Evolutionary conservation across 2,888 invertebrate genomes (phyloP).

Genomic region (Teleogryllus oceanicus): DNA sequence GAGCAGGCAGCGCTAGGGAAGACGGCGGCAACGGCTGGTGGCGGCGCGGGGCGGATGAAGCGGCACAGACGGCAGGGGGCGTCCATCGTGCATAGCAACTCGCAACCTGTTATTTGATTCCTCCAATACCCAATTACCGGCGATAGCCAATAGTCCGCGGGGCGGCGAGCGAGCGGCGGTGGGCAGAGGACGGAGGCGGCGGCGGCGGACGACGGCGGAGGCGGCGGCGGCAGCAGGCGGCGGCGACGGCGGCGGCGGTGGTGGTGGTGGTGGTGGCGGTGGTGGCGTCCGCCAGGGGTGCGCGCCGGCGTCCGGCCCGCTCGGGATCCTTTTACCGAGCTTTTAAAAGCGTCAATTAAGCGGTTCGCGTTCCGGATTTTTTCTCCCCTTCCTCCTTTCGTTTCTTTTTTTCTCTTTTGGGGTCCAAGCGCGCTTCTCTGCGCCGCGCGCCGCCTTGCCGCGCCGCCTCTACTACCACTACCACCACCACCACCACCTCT

Average conservation of each 20-base stretch:
- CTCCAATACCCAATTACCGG: slow-evolving; percentile 33
- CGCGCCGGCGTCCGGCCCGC: background rate
- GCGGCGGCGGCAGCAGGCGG: slow-evolving; percentile 4
- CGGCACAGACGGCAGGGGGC: background rate
- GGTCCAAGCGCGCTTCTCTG: background rate
- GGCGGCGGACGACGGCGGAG: background rate
- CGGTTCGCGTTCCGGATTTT: slow-evolving; percentile 26
- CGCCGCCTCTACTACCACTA: too few relatives aligned
- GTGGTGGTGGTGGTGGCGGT: background rate
- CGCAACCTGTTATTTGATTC: slow-evolving; percentile 32
- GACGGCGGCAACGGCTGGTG: too few relatives aligned
- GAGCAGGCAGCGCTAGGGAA: too few relatives aligned
- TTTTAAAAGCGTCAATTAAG: slow-evolving; percentile 32
- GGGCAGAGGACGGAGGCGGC: background rate
- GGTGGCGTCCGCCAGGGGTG: background rate
- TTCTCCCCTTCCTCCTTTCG: background rate
- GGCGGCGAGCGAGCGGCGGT: background rate
- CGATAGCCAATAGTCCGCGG: slow-evolving; percentile 29
- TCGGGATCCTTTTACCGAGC: slow-evolving; percentile 6
- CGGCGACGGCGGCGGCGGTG: background rate
- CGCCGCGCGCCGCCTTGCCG: background rate
- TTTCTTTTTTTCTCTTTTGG: slow-evolving; percentile 21
- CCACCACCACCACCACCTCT: too few relatives aligned
- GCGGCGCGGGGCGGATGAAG: too few relatives aligned
- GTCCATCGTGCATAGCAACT: slow-evolving; percentile 5